phyloP scores from a whole-genome alignment of 2,113 vertebrate species.

The Stomatorhinus ivindoensis region DNA sequence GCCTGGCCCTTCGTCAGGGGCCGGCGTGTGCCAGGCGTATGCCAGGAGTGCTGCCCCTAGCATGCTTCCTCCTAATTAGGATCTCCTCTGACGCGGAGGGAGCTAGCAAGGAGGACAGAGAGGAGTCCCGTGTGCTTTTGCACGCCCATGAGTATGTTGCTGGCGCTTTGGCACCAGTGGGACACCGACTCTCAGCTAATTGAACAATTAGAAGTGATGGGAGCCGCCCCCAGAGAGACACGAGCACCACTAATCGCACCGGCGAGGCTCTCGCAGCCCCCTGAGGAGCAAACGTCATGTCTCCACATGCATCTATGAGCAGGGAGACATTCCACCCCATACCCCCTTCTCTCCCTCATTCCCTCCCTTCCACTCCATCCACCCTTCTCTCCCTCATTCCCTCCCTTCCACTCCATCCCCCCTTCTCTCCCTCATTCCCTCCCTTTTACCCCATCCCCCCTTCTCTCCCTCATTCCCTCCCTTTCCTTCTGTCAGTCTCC shows the following conservation, averaged over 20 bases:
- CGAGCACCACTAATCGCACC: constrained; percentile 48
- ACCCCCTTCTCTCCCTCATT: not conserved
- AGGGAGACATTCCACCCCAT: constrained; percentile 9
- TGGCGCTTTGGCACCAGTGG: constrained; percentile 28
- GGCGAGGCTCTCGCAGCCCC: constrained; percentile 42
- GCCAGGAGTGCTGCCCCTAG: not conserved
- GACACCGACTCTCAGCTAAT: constrained; percentile 46
- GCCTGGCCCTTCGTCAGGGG: not conserved
- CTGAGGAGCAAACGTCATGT: constrained; percentile 37
- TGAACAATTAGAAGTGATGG: constrained; percentile 39
- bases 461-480: not conserved
- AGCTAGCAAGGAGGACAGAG: not conserved
- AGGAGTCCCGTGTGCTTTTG: not conserved
- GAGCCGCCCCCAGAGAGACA: constrained; percentile 38
- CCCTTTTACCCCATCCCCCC: not conserved
- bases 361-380: not conserved
- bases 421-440: not conserved
- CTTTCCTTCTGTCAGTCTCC: not conserved
- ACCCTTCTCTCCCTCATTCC: not conserved
- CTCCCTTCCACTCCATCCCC: not conserved
- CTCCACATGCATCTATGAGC: constrained; percentile 10
- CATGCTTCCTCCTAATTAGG: constrained; percentile 1
- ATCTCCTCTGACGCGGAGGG: not conserved
- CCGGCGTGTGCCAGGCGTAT: not conserved
- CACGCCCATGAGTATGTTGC: not conserved